phyloP scores from a whole-genome alignment of 2,888 invertebrate species.

The Autographa pulchrina region DNA sequence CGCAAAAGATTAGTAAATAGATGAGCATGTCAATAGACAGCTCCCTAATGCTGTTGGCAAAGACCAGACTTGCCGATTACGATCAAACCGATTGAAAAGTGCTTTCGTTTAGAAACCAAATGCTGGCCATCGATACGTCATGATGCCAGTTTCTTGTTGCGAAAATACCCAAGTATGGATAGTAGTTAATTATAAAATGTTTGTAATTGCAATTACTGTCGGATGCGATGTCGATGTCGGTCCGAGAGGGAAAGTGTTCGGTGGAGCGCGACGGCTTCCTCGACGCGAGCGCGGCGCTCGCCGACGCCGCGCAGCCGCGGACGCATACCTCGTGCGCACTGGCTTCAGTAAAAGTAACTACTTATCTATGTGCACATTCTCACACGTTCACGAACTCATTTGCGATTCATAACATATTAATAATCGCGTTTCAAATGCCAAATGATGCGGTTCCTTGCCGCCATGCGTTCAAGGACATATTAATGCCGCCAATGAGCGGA shows the following conservation, averaged over 20 bases:
- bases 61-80: slow-evolving; percentile 54
- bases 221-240: slow-evolving; percentile 76
- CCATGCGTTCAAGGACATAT: slow-evolving; percentile 83
- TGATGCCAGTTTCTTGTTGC: slow-evolving; percentile 62
- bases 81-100: slow-evolving; percentile 66
- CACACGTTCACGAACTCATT: slow-evolving; percentile 64
- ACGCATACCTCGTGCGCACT: slow-evolving; percentile 64
- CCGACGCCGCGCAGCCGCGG: slow-evolving; percentile 21
- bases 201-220: slow-evolving; percentile 72
- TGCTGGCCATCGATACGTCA: slow-evolving; percentile 63
- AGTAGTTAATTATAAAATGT: slow-evolving; percentile 68
- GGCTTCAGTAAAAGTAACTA: slow-evolving; percentile 75
- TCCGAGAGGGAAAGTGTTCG: slow-evolving; percentile 85
- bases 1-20: slow-evolving; percentile 10
- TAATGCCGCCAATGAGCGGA: slow-evolving; percentile 80
- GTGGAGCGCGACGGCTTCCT: slow-evolving; percentile 79
- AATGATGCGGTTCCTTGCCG: slow-evolving; percentile 62
- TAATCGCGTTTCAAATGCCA: slow-evolving; percentile 64
- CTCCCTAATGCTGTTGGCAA: slow-evolving; percentile 2
- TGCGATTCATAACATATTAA: slow-evolving; percentile 61
- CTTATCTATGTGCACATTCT: slow-evolving; percentile 64
- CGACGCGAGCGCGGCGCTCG: slow-evolving; percentile 24
- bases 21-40: slow-evolving; percentile 6
- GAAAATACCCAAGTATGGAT: slow-evolving; percentile 65
- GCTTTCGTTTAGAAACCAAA: slow-evolving; percentile 78